Evolutionary conservation across 2,113 vertebrate genomes (phyloP).

Genomic region (Nyctereutes procyonoides): DNA sequence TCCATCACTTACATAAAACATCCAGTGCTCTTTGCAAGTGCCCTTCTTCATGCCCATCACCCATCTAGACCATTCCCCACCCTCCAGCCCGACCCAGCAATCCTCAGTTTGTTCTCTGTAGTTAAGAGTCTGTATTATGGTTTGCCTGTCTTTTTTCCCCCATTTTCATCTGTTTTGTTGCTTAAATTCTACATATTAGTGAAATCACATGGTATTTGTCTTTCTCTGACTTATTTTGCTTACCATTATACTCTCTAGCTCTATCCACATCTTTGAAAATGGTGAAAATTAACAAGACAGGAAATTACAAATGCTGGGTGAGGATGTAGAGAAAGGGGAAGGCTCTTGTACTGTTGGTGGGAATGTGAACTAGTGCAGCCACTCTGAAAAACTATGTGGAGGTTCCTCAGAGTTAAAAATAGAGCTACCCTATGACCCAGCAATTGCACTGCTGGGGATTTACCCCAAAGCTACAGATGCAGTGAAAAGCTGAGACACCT

Average conservation of each 20-base stretch:
- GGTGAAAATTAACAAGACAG: too few relatives aligned
- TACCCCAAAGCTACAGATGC: too few relatives aligned
- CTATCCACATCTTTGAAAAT: neutral
- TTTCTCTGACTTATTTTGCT: neutral
- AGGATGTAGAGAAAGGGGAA: too few relatives aligned
- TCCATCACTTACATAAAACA: neutral
- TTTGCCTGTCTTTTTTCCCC: neutral
- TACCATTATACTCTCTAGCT: neutral
- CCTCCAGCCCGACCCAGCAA: neutral
- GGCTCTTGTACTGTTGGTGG: too few relatives aligned
- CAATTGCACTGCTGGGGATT: too few relatives aligned
- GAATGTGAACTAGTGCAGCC: too few relatives aligned
- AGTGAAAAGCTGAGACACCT: too few relatives aligned
- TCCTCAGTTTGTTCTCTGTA: neutral
- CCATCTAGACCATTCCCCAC: neutral
- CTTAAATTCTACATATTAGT: neutral
- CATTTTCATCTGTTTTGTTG: neutral
- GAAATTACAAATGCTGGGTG: too few relatives aligned
- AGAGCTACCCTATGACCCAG: too few relatives aligned
- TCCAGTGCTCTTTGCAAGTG: neutral
- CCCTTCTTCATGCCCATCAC: neutral
- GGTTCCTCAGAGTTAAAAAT: too few relatives aligned
- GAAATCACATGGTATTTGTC: neutral
- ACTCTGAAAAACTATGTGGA: too few relatives aligned
- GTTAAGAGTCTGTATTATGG: neutral